phyloP scores from a whole-genome alignment of 2,113 vertebrate genomes.

The Pteruthius melanotis region DNA sequence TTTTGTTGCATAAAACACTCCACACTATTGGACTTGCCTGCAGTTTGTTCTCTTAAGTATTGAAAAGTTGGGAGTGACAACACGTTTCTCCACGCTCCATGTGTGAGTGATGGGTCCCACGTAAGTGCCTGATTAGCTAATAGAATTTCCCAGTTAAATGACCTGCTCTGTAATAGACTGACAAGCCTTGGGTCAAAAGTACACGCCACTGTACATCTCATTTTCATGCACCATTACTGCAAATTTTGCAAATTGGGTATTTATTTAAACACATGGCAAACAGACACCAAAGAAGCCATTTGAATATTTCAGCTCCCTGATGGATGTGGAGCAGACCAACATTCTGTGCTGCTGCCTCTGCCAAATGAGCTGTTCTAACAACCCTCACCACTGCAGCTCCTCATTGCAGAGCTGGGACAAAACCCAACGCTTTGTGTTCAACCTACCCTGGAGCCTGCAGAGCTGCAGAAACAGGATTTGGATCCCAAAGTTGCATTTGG shows the following conservation, averaged over 20 bases:
- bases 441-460: not conserved
- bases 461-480: not conserved
- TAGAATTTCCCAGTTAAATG: not conserved
- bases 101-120: not conserved
- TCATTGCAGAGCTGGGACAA: not conserved
- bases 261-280: constrained; percentile 54
- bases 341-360: not conserved
- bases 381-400: not conserved
- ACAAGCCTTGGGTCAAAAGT: constrained; percentile 34
- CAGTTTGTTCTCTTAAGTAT: not conserved
- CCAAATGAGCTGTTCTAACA: not conserved
- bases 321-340: not conserved
- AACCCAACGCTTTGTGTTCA: not conserved
- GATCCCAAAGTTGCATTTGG: not conserved
- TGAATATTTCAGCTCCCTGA: not conserved
- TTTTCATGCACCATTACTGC: constrained; percentile 44
- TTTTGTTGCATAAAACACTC: not conserved
- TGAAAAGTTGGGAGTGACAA: not conserved
- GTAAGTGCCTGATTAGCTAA: not conserved
- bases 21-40: not conserved
- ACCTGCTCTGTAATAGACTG: not conserved
- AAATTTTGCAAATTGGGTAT: constrained; percentile 38
- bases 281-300: not conserved
- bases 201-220: not conserved
- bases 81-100: not conserved